Conservation (phyloP, 2,888 invertebrate genomes). For the Caradrina clavipalpis region DNA sequence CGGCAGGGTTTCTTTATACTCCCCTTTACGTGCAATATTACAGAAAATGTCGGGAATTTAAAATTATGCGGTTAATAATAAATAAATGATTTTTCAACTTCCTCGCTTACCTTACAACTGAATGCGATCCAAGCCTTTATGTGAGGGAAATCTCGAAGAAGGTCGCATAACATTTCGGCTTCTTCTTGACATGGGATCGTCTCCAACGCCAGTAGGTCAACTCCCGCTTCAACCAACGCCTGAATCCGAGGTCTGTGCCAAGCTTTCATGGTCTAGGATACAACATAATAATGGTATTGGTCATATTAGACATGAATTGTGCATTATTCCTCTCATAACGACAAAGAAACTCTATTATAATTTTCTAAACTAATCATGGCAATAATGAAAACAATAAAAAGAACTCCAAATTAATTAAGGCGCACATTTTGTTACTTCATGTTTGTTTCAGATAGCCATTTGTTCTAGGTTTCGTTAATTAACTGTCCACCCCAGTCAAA, state of each 20-base stretch:
- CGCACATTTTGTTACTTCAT: slow-evolving; percentile 70
- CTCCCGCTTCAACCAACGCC: slow-evolving; percentile 95
- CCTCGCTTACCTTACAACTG: slow-evolving; percentile 93
- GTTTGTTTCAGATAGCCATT: slow-evolving; percentile 79
- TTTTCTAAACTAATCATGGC: slow-evolving; percentile 27
- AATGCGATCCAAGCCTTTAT: slow-evolving; percentile 97
- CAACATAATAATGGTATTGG: neutral
- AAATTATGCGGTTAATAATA: slow-evolving; percentile 14
- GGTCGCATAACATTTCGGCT: slow-evolving; percentile 95
- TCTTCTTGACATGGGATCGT: slow-evolving; percentile 97
- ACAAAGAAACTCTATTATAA: slow-evolving; percentile 8
- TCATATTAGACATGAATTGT: neutral
- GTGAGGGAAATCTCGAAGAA: slow-evolving; percentile 95
- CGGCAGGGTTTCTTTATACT: slow-evolving; percentile 43
- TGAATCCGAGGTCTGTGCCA: slow-evolving; percentile 97
- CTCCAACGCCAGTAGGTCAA: slow-evolving; percentile 96
- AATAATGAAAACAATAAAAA: slow-evolving; percentile 50
- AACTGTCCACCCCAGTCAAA: slow-evolving; percentile 87
- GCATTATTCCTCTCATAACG: neutral
- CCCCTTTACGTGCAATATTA: slow-evolving; percentile 27
- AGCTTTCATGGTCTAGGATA: slow-evolving; percentile 91
- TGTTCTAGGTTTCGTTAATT: slow-evolving; percentile 87
- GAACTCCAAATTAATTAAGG: slow-evolving; percentile 64
- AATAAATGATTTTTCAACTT: neutral
- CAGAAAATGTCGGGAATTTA: slow-evolving; percentile 14